Conservation (phyloP, 2,888 invertebrate genomes). For the Leucophenga maculata region DNA sequence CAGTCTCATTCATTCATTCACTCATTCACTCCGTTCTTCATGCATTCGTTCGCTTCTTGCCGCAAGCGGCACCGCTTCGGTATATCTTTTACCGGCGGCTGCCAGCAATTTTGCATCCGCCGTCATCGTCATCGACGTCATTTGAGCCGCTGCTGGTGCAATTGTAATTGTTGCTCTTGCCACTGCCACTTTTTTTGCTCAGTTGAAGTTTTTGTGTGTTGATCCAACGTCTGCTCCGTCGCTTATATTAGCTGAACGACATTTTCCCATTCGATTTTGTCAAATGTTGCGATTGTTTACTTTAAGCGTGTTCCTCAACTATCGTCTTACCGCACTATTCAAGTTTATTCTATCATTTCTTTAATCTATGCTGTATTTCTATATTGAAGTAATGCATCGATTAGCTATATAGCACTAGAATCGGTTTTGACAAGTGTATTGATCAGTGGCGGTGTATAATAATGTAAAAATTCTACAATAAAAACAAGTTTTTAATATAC, state of each 20-base stretch:
- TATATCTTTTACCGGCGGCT: slow-evolving; percentile 10
- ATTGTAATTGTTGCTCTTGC: slow-evolving; percentile 43
- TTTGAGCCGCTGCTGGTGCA: slow-evolving; percentile 32
- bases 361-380: too few relatives aligned
- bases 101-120: slow-evolving; percentile 29
- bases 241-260: slow-evolving; percentile 10
- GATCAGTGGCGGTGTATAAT: too few relatives aligned
- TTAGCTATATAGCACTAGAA: too few relatives aligned
- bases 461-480: too few relatives aligned
- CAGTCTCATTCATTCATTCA: slow-evolving; percentile 8
- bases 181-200: not conserved
- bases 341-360: not conserved
- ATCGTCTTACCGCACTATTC: not conserved
- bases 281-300: slow-evolving; percentile 44
- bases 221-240: too few relatives aligned
- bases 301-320: not conserved
- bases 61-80: slow-evolving; percentile 14
- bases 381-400: too few relatives aligned
- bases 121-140: too few relatives aligned
- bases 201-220: not conserved
- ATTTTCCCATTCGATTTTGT: slow-evolving; percentile 41
- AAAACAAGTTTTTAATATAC: too few relatives aligned
- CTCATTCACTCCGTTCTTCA: slow-evolving; percentile 6
- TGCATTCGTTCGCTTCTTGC: slow-evolving; percentile 23
- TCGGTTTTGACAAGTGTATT: too few relatives aligned